Percentiles rank a stretch among this genome's conserved stretches.
phyloP scores from a whole-genome alignment of 2,113 vertebrate species.

The Cheilinus undulatus region DNA sequence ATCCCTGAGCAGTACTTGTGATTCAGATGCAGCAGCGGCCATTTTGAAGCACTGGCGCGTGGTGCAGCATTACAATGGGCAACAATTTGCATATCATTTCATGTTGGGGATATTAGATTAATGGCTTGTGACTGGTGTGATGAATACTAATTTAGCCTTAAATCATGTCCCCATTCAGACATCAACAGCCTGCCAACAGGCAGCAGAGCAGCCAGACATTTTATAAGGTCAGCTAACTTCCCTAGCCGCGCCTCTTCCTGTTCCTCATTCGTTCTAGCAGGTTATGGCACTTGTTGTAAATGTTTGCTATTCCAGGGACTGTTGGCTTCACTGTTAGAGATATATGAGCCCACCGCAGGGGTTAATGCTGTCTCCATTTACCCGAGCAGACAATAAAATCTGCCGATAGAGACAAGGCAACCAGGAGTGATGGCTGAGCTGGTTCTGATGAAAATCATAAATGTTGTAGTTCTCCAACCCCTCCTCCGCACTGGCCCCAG shows the following conservation, averaged over 20 bases:
- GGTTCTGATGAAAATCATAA: conserved; percentile 66
- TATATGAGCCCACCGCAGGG: conserved; percentile 50
- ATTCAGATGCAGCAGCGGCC: conserved; percentile 62
- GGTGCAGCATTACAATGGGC: conserved; percentile 77
- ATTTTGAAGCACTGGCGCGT: conserved; percentile 73
- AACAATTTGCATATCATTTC: conserved; percentile 84
- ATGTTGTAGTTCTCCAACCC: conserved; percentile 24
- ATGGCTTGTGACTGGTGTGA: conserved; percentile 82
- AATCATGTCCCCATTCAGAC: conserved; percentile 74
- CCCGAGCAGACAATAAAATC: conserved; percentile 66
- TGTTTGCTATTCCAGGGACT: conserved; percentile 66
- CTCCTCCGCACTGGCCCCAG: conserved; percentile 37
- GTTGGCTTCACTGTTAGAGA: conserved; percentile 67
- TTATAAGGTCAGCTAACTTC: conserved; percentile 77
- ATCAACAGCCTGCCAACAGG: conserved; percentile 63
- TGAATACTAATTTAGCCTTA: conserved; percentile 83
- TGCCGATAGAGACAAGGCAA: conserved; percentile 62
- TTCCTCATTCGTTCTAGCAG: conserved; percentile 45
- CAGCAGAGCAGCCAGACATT: conserved; percentile 65
- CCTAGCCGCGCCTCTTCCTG: conserved; percentile 50
- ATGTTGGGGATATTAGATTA: conserved; percentile 83
- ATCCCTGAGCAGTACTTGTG: conserved; percentile 40
- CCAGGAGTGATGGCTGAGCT: conserved; percentile 39
- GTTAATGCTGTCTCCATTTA: conserved; percentile 69
- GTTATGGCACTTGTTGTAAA: conserved; percentile 74